phyloP scores from a whole-genome alignment of 2,113 vertebrate species.

The Echinops telfairi region DNA sequence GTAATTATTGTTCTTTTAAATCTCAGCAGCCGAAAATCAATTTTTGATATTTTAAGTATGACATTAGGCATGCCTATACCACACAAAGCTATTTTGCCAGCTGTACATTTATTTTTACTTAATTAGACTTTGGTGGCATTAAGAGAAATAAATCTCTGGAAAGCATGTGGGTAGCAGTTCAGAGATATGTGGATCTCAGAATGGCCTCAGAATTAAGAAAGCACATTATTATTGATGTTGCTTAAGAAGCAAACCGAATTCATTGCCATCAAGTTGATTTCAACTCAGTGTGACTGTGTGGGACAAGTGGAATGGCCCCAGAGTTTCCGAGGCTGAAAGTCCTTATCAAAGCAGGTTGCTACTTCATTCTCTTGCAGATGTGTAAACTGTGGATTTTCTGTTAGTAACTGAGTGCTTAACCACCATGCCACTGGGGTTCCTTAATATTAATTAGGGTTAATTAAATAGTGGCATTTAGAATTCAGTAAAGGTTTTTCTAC shows the following conservation, averaged over 20 bases:
- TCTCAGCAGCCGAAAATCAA: slow-evolving; percentile 19
- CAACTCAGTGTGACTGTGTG: not conserved
- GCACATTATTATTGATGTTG: slow-evolving; percentile 44
- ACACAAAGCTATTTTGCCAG: slow-evolving; percentile 12
- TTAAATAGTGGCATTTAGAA: slow-evolving; percentile 48
- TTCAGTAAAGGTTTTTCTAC: not conserved
- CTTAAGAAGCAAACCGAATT: not conserved
- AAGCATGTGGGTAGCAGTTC: slow-evolving; percentile 30
- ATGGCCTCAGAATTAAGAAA: slow-evolving; percentile 59
- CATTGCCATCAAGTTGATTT: not conserved
- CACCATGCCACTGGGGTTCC: not conserved
- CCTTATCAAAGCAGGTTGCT: not conserved
- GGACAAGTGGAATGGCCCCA: not conserved
- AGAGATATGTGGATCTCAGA: not conserved
- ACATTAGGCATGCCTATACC: not conserved
- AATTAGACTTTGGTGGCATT: slow-evolving; percentile 11
- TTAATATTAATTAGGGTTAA: slow-evolving; percentile 31
- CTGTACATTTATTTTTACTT: slow-evolving; percentile 52
- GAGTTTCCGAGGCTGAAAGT: not conserved
- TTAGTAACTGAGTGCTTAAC: not conserved
- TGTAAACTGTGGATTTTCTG: not conserved
- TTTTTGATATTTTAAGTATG: slow-evolving; percentile 8
- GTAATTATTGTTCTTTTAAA: slow-evolving; percentile 53
- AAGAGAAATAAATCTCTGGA: slow-evolving; percentile 13
- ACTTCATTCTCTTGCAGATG: not conserved